phyloP scores from a whole-genome alignment of 2,888 invertebrate genomes.

The Lasioglossum figueresi region DNA sequence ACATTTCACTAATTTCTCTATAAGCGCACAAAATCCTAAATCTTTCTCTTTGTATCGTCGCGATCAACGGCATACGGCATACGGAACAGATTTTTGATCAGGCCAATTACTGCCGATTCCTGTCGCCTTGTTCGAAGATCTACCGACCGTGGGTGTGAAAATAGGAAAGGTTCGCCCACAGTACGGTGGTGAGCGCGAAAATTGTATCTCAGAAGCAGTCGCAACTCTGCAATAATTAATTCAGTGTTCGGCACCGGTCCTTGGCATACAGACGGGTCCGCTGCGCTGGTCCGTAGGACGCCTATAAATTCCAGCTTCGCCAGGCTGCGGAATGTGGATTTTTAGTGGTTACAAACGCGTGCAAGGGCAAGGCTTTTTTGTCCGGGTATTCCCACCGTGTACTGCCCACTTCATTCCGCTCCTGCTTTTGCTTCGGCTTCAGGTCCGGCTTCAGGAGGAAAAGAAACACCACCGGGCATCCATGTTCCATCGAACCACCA shows the following conservation, averaged over 20 bases:
- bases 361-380: slow-evolving; percentile 78
- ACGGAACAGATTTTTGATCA: background rate
- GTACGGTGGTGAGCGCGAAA: background rate
- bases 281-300: slow-evolving; percentile 50
- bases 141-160: slow-evolving; percentile 16
- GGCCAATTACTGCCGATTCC: background rate
- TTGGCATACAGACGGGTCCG: slow-evolving; percentile 69
- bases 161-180: slow-evolving; percentile 32
- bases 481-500: slow-evolving; percentile 39
- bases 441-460: background rate
- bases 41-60: background rate
- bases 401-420: background rate
- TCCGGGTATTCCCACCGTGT: slow-evolving; percentile 30
- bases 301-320: slow-evolving; percentile 70
- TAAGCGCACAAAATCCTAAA: background rate
- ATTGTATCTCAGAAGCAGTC: background rate
- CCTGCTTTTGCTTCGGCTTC: background rate
- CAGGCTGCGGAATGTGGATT: slow-evolving; percentile 72
- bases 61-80: background rate
- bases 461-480: slow-evolving; percentile 33
- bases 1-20: background rate
- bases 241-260: slow-evolving; percentile 52
- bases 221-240: slow-evolving; percentile 63
- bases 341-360: slow-evolving; percentile 70
- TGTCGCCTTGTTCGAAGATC: slow-evolving; percentile 21